Evolutionary conservation across 1,140 invertebrate genomes (phyloP).

Genomic region (Nymphalis io): DNA sequence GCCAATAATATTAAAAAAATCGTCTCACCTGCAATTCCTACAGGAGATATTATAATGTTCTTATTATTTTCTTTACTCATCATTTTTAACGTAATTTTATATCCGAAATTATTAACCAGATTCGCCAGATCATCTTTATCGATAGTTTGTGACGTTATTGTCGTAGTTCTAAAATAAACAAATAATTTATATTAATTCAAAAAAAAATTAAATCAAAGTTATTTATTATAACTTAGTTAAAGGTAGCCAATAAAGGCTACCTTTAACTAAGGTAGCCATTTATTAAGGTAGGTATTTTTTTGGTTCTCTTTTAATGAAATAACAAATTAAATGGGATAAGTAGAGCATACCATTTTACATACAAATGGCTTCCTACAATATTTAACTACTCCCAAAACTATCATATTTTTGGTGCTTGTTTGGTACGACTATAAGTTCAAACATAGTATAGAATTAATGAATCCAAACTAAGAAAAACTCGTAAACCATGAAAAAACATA

Average conservation of each 20-base stretch:
- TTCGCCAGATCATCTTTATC: slow-evolving; percentile 25
- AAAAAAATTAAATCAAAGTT: background rate
- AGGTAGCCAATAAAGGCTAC: too few species aligned
- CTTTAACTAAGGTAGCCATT: too few species aligned
- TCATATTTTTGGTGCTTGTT: too few species aligned
- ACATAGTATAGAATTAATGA: too few species aligned
- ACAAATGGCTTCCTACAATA: too few species aligned
- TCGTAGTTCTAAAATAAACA: slow-evolving; percentile 4
- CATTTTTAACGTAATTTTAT: slow-evolving; percentile 49
- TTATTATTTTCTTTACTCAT: slow-evolving; percentile 47
- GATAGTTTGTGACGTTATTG: background rate
- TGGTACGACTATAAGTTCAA: too few species aligned
- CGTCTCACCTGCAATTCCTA: slow-evolving; percentile 43
- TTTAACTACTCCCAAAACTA: too few species aligned
- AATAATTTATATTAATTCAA: background rate
- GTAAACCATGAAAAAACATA: background rate
- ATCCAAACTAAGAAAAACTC: too few species aligned
- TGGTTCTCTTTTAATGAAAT: too few species aligned
- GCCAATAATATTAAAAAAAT: background rate
- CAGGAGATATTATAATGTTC: slow-evolving; percentile 60
- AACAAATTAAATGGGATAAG: too few species aligned
- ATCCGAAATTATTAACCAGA: slow-evolving; percentile 56
- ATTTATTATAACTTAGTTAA: background rate
- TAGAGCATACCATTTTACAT: too few species aligned
- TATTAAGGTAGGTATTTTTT: too few species aligned